Percentiles rank a stretch among this genome's conserved stretches.
phyloP scores from a whole-genome alignment of 2,797 vertebrate genomes.

The Poeciliopsis gracilis region DNA sequence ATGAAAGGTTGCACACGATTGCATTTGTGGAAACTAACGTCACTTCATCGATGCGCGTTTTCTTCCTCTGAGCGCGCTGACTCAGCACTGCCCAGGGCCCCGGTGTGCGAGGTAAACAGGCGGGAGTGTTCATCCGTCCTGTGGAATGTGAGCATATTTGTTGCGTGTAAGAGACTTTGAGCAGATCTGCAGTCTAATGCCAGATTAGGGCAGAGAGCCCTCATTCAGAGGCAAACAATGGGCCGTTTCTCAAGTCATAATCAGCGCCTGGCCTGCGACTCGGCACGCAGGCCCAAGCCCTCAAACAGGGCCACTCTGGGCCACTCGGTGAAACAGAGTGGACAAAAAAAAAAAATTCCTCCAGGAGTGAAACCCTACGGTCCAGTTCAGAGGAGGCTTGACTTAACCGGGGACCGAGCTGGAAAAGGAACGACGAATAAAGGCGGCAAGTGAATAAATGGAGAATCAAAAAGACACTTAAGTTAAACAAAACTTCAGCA shows the following conservation, averaged over 20 bases:
- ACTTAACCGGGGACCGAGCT: conserved; percentile 1
- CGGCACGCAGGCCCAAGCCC: conserved; percentile 57
- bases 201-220: conserved; percentile 79
- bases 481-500: conserved; percentile 63
- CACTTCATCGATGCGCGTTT: conserved; percentile 13
- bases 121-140: conserved; percentile 46
- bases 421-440: conserved; percentile 42
- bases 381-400: conserved; percentile 14
- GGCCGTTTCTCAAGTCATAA: conserved; percentile 76
- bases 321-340: conserved; percentile 12
- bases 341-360: conserved; percentile 23
- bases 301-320: conserved; percentile 39
- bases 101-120: conserved; percentile 37
- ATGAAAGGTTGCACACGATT: background rate
- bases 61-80: conserved; percentile 33
- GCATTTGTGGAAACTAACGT: background rate
- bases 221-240: conserved; percentile 82
- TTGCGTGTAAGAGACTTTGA: conserved; percentile 74
- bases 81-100: conserved; percentile 29
- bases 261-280: conserved; percentile 74
- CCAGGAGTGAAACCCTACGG: conserved; percentile 30
- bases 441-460: conserved; percentile 8
- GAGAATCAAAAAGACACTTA: conserved; percentile 60
- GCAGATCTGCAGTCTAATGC: conserved; percentile 72
- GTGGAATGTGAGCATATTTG: conserved; percentile 59